A percentile compares a stretch with the other conserved stretches of the same genome.
Evolutionary conservation across 2,888 invertebrate species (phyloP).

Genomic region (Nomada lathburiana): DNA sequence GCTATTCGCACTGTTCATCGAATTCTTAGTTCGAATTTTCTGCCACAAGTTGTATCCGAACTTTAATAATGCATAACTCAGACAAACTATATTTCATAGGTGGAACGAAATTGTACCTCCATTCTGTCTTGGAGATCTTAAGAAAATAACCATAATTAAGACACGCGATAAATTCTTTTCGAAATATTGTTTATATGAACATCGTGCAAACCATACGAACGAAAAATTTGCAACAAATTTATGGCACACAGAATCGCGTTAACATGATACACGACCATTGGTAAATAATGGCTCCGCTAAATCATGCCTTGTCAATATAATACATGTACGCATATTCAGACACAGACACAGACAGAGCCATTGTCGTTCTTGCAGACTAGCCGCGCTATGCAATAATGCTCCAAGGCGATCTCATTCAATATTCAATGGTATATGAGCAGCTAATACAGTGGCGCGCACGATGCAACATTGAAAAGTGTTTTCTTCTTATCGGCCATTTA

Average conservation of each 20-base stretch:
- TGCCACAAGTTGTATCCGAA: neutral
- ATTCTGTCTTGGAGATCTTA: too few relatives aligned
- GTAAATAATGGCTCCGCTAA: conserved; percentile 47
- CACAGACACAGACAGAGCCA: conserved; percentile 21
- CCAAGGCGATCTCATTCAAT: conserved; percentile 7
- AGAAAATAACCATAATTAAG: too few relatives aligned
- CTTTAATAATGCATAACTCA: neutral
- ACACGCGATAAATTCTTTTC: too few relatives aligned
- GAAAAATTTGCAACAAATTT: conserved; percentile 36
- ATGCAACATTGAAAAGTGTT: neutral
- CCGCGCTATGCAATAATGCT: conserved; percentile 10
- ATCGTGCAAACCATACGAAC: neutral
- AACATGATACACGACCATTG: conserved; percentile 40
- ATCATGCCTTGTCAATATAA: conserved; percentile 50
- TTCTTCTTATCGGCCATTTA: neutral
- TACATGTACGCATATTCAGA: neutral
- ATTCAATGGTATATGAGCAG: conserved; percentile 26
- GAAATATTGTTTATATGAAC: neutral
- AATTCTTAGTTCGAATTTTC: neutral
- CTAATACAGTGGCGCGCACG: neutral
- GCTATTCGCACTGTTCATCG: neutral
- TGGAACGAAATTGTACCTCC: neutral
- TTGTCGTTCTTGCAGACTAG: conserved; percentile 16
- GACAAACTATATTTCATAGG: too few relatives aligned
- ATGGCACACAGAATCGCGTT: conserved; percentile 23